These are phyloP conservation scores for Pachycephus smyrnensis DNA, from an alignment of 2,888 invertebrate species.

Conservation along the genomic window DNA sequence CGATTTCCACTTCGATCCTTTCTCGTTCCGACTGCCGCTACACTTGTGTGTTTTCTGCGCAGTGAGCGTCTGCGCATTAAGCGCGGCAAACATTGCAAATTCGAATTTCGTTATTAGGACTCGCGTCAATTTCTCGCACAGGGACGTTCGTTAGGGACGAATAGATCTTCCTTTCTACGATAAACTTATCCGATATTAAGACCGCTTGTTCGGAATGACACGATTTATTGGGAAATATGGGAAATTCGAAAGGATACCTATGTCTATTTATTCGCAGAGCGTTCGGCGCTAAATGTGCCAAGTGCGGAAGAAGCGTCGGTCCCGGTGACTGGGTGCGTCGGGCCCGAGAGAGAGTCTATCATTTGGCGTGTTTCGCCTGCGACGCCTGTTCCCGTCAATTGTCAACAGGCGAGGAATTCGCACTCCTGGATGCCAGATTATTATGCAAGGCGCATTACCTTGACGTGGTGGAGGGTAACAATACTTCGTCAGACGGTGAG, in stretches of 20 bases:
- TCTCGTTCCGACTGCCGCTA: background rate
- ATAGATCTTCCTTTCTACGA: background rate
- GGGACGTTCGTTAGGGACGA: background rate
- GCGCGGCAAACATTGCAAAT: background rate
- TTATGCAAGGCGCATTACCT: conserved; percentile 97
- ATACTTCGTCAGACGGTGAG: conserved; percentile 88
- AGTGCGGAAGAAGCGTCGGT: conserved; percentile 91
- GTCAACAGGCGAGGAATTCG: conserved; percentile 95
- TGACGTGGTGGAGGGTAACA: conserved; percentile 88
- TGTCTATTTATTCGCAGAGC: conserved; percentile 74
- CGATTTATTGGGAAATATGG: background rate
- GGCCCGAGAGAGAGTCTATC: conserved; percentile 93
- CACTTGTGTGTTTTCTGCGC: background rate
- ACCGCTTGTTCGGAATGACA: background rate
- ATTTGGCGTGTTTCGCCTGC: conserved; percentile 97
- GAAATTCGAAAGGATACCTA: background rate
- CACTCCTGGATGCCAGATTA: conserved; percentile 91
- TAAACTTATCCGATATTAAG: background rate
- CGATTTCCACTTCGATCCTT: background rate
- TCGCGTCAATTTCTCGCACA: too few species aligned
- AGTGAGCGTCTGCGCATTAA: background rate
- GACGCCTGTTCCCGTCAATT: conserved; percentile 92
- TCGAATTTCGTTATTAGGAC: background rate
- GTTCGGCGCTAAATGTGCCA: conserved; percentile 94
- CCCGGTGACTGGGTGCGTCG: conserved; percentile 96